A percentile compares a stretch with the other conserved stretches of the same genome.
These are phyloP conservation scores for Rallus crepitans DNA, from an alignment of 2,797 vertebrate species.

Conservation along the genomic window DNA sequence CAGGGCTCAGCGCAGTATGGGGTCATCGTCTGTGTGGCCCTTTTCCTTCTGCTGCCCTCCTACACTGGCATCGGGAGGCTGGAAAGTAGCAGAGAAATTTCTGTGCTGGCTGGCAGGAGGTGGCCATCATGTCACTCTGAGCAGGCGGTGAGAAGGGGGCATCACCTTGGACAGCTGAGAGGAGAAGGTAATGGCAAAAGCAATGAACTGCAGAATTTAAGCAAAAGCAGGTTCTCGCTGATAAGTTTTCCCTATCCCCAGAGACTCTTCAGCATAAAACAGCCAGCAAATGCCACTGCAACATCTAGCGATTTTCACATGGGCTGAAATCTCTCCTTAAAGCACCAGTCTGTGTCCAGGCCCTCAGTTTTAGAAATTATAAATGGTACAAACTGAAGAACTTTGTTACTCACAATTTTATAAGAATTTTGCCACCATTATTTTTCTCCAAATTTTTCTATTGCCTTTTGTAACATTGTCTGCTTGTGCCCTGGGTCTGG, in stretches of 20 bases:
- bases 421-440: not conserved
- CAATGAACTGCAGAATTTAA: conserved; percentile 9
- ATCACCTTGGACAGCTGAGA: conserved; percentile 43
- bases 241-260: not conserved
- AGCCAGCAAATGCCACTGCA: not conserved
- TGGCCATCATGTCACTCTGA: not conserved
- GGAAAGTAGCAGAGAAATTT: conserved; percentile 35
- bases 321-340: not conserved
- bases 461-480: not conserved
- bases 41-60: conserved; percentile 23
- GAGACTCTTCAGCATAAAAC: not conserved
- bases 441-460: not conserved
- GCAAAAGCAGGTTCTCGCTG: not conserved
- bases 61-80: not conserved
- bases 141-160: not conserved
- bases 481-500: not conserved
- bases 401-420: not conserved
- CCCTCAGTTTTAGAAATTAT: not conserved
- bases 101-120: conserved; percentile 9
- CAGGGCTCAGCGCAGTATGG: not conserved
- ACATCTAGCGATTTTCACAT: not conserved
- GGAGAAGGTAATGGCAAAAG: conserved; percentile 25
- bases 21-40: conserved; percentile 25
- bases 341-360: not conserved
- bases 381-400: not conserved